Evolutionary conservation across 2,113 vertebrate genomes (phyloP).

Genomic region (Todiramphus chloris): DNA sequence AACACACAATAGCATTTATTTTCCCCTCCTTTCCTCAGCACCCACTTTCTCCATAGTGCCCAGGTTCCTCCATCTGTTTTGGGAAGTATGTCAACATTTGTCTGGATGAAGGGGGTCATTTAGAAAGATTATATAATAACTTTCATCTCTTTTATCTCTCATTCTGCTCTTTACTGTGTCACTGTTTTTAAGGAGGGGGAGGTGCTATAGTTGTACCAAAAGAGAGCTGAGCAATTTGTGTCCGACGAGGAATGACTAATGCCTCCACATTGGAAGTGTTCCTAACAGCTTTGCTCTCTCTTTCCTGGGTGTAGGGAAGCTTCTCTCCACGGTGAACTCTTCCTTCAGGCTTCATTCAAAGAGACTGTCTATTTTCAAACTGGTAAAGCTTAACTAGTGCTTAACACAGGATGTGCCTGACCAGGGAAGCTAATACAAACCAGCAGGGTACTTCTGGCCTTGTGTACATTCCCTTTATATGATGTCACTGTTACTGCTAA

Average conservation of each 20-base stretch:
- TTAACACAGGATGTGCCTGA: neutral
- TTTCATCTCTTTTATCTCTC: neutral
- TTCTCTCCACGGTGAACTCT: neutral
- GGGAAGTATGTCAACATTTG: neutral
- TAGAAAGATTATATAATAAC: neutral
- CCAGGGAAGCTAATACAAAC: conserved; percentile 55
- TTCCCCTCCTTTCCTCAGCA: neutral
- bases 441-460: conserved; percentile 45
- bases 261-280: neutral
- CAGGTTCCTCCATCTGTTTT: neutral
- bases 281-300: neutral
- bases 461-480: conserved; percentile 61
- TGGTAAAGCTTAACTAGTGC: neutral
- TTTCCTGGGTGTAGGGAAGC: neutral
- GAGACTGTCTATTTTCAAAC: neutral
- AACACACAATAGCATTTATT: neutral
- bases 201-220: neutral
- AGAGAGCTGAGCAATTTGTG: neutral
- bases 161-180: neutral
- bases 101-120: neutral
- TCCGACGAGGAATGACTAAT: neutral
- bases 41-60: neutral
- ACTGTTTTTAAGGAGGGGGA: neutral
- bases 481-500: conserved; percentile 55
- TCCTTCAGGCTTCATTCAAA: neutral